Evolutionary conservation across 2,888 invertebrate species (phyloP).

Genomic region (Eristalis arbustorum): DNA sequence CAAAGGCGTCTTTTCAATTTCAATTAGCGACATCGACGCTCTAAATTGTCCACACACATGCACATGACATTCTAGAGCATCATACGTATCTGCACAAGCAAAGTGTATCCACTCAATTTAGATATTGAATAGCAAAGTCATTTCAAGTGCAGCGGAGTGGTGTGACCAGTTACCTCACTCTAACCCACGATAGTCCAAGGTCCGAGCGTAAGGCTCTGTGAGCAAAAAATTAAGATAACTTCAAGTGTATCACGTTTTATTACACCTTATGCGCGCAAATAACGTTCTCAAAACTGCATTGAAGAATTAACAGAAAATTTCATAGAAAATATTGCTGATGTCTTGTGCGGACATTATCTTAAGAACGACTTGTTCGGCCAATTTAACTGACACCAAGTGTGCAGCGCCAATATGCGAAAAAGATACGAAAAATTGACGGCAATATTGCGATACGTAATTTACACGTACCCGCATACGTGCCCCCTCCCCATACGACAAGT

Average conservation of each 20-base stretch:
- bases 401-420: conserved; percentile 61
- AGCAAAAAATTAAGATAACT: conserved; percentile 61
- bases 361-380: conserved; percentile 69
- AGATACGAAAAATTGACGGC: conserved; percentile 68
- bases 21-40: too few species aligned
- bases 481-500: background rate
- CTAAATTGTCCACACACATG: too few species aligned
- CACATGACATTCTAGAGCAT: too few species aligned
- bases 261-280: conserved; percentile 52
- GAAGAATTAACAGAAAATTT: conserved; percentile 13
- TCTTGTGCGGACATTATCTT: conserved; percentile 56
- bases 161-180: background rate
- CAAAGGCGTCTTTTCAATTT: too few species aligned
- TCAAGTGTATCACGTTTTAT: conserved; percentile 67
- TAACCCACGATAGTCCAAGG: background rate
- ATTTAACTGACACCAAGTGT: conserved; percentile 66
- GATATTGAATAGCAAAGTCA: conserved; percentile 44
- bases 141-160: background rate
- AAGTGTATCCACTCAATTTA: conserved; percentile 60
- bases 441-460: conserved; percentile 66
- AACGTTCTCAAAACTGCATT: conserved; percentile 50
- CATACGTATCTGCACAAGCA: conserved; percentile 7
- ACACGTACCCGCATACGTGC: conserved; percentile 46
- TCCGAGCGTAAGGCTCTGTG: background rate
- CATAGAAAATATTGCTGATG: conserved; percentile 19